Evolutionary conservation across 2,113 vertebrate species (phyloP).

Genomic region (Irena cyanogastra): DNA sequence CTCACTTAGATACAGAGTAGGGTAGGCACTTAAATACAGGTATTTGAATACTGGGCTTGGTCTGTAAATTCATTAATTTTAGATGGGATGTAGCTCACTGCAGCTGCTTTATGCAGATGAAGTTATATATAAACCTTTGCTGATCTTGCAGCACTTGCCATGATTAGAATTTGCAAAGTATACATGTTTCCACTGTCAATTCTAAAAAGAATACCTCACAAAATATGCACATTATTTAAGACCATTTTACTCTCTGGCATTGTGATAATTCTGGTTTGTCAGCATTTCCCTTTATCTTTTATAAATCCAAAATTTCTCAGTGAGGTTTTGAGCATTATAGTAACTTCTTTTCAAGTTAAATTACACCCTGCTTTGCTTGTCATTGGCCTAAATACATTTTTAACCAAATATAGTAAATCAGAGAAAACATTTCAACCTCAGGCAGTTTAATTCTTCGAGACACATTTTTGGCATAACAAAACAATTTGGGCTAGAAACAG

Average conservation of each 20-base stretch:
- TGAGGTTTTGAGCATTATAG: neutral
- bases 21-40: neutral
- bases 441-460: neutral
- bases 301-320: neutral
- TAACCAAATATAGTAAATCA: constrained; percentile 34
- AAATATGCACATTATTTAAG: constrained; percentile 30
- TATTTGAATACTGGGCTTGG: neutral
- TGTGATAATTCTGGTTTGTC: neutral
- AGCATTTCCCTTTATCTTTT: constrained; percentile 15
- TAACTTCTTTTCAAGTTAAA: constrained; percentile 21
- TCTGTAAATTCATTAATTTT: neutral
- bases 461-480: neutral
- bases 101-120: constrained; percentile 7
- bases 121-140: constrained; percentile 35
- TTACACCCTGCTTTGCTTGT: constrained; percentile 13
- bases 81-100: neutral
- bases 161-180: constrained; percentile 23
- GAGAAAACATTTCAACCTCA: neutral
- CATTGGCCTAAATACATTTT: constrained; percentile 20
- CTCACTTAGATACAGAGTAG: neutral
- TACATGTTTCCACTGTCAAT: neutral
- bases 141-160: constrained; percentile 3
- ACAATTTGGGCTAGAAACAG: neutral
- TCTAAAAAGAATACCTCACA: constrained; percentile 6
- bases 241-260: neutral